Conservation (phyloP, 2,888 invertebrate genomes). For the Drosophila macrospina region DNA sequence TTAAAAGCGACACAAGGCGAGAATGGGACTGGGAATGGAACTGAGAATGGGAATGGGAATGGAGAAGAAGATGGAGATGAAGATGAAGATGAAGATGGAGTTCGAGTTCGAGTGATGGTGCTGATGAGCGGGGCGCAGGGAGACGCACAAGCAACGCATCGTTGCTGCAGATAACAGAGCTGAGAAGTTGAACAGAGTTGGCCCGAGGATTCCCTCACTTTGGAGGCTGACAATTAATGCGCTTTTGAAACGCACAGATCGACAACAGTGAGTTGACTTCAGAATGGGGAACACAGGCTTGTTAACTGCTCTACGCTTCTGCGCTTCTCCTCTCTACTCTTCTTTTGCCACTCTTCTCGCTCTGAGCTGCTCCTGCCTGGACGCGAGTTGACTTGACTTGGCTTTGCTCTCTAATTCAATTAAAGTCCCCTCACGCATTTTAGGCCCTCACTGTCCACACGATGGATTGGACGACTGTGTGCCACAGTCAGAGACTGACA, state of each 20-base stretch:
- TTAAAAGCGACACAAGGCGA: slow-evolving; percentile 82
- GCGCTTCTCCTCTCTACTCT: not conserved
- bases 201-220: slow-evolving; percentile 44
- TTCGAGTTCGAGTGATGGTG: too few species aligned
- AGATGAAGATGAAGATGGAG: not conserved
- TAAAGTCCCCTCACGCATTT: slow-evolving; percentile 65
- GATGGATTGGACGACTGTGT: slow-evolving; percentile 44
- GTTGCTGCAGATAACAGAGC: slow-evolving; percentile 53
- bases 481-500: slow-evolving; percentile 4
- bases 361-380: not conserved
- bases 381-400: slow-evolving; percentile 23
- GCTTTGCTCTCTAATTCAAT: slow-evolving; percentile 72
- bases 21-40: not conserved
- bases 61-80: not conserved
- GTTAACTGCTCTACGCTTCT: not conserved
- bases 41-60: not conserved
- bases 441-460: slow-evolving; percentile 25
- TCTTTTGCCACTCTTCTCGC: too few species aligned
- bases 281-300: slow-evolving; percentile 1
- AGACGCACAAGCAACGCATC: slow-evolving; percentile 52
- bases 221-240: slow-evolving; percentile 76
- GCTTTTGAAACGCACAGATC: slow-evolving; percentile 79
- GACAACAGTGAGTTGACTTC: slow-evolving; percentile 36
- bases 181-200: slow-evolving; percentile 13
- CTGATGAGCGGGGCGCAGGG: not conserved